A percentile compares a stretch with the other conserved stretches of the same genome.
These are phyloP conservation scores for Nebria brevicollis DNA, from an alignment of 2,888 invertebrate genomes.

Conservation along the genomic window DNA sequence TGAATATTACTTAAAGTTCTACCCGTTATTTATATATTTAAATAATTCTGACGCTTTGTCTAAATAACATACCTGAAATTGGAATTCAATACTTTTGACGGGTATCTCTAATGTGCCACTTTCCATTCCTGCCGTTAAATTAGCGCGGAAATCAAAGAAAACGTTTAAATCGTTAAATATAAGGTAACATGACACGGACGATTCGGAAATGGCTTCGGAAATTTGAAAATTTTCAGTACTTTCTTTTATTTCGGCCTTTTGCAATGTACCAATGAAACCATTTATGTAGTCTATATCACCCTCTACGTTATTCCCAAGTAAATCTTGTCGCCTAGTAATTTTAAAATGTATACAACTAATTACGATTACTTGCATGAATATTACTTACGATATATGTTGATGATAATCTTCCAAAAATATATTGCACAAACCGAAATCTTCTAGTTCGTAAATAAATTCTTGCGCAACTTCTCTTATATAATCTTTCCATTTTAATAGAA, in stretches of 20 bases:
- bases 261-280: conserved; percentile 31
- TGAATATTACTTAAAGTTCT: background rate
- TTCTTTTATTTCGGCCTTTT: conserved; percentile 21
- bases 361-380: background rate
- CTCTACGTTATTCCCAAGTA: conserved; percentile 31
- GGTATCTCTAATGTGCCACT: conserved; percentile 35
- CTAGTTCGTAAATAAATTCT: conserved; percentile 32
- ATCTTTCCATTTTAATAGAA: conserved; percentile 23
- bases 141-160: conserved; percentile 33
- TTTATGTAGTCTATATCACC: conserved; percentile 29
- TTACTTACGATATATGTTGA: conserved; percentile 36
- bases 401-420: conserved; percentile 22
- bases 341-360: no score
- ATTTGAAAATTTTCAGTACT: conserved; percentile 4
- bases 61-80: conserved; percentile 7
- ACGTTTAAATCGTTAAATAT: conserved; percentile 20
- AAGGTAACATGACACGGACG: conserved; percentile 14
- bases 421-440: conserved; percentile 36
- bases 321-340: background rate
- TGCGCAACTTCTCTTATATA: conserved; percentile 30
- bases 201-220: conserved; percentile 8
- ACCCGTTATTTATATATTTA: no score
- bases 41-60: no score
- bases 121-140: conserved; percentile 18
- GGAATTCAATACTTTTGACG: conserved; percentile 22